These are phyloP conservation scores for Channa maculata DNA, from an alignment of 2,113 vertebrate genomes.

Conservation along the genomic window DNA sequence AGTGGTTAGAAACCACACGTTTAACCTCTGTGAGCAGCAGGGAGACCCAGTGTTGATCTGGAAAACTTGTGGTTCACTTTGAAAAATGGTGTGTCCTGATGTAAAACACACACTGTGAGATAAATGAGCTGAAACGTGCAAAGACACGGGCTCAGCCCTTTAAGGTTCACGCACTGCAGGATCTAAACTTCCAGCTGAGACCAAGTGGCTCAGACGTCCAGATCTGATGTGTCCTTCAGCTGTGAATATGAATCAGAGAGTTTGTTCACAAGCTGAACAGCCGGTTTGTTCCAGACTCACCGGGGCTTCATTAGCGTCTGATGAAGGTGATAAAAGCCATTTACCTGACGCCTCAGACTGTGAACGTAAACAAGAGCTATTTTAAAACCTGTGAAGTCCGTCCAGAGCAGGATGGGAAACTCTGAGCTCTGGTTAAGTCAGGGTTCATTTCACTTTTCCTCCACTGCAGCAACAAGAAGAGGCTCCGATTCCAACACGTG, in stretches of 20 bases:
- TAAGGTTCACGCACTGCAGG: constrained; percentile 8
- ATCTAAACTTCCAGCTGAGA: neutral
- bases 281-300: neutral
- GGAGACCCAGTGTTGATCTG: neutral
- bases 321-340: neutral
- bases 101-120: neutral
- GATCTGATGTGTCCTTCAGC: neutral
- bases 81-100: neutral
- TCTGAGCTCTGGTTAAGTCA: neutral
- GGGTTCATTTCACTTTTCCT: too few species aligned
- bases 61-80: neutral
- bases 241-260: neutral
- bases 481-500: too few species aligned
- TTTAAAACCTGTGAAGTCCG: constrained; percentile 11
- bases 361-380: constrained; percentile 11
- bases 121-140: neutral
- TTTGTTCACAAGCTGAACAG: constrained; percentile 5
- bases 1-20: too few species aligned
- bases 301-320: neutral
- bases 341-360: constrained; percentile 2
- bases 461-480: too few species aligned
- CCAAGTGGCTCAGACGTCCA: neutral
- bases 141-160: neutral
- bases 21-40: too few species aligned
- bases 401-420: neutral